Percentiles rank a stretch among this genome's conserved stretches.
Conservation (phyloP, 1,140 invertebrate species). For the Tetranychus cinnabarinus region DNA sequence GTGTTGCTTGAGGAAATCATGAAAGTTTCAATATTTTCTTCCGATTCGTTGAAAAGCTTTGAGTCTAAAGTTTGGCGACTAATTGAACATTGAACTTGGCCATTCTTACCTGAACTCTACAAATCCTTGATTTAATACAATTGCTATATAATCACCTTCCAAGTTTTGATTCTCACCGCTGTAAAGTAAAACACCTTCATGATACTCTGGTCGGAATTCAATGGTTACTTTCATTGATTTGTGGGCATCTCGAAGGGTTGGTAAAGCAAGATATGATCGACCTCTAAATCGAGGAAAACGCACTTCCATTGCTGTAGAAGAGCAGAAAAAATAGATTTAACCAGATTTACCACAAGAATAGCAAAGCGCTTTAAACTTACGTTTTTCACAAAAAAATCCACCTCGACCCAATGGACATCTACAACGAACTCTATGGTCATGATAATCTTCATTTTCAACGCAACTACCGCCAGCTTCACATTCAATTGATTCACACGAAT, state of each 20-base stretch:
- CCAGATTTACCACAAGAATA: neutral
- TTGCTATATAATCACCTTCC: constrained; percentile 69
- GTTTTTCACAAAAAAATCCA: constrained; percentile 14
- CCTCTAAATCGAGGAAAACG: constrained; percentile 58
- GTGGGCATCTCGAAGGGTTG: constrained; percentile 24
- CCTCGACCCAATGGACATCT: constrained; percentile 12
- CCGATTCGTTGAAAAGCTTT: no score
- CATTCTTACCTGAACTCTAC: constrained; percentile 84
- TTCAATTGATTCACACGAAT: constrained; percentile 10
- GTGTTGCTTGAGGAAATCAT: no score
- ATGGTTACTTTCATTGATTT: constrained; percentile 28
- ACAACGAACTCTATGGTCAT: constrained; percentile 8
- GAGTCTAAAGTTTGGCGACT: no score
- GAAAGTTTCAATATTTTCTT: no score
- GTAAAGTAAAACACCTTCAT: constrained; percentile 56
- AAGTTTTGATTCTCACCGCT: constrained; percentile 72
- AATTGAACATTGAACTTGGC: neutral
- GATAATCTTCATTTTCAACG: neutral
- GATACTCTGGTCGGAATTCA: constrained; percentile 49
- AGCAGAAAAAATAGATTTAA: neutral
- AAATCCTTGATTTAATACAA: constrained; percentile 54
- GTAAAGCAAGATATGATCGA: constrained; percentile 26
- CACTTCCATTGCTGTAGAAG: constrained; percentile 34
- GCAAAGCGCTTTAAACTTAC: constrained; percentile 1
- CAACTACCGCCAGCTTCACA: constrained; percentile 14